These are phyloP conservation scores for Glaucidium brasilianum DNA, from an alignment of 2,113 vertebrate genomes.

Conservation along the genomic window DNA sequence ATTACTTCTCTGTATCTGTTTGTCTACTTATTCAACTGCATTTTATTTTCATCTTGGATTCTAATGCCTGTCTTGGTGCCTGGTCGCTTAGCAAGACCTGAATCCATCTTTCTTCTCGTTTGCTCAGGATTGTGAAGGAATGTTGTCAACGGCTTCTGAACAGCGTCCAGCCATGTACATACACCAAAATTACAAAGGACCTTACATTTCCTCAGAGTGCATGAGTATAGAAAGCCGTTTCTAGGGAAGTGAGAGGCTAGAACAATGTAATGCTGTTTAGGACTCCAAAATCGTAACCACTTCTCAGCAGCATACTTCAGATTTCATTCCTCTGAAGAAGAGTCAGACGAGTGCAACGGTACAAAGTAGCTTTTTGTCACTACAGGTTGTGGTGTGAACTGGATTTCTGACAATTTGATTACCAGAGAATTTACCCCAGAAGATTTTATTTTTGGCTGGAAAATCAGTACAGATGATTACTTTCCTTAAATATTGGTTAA, in stretches of 20 bases:
- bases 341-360: background rate
- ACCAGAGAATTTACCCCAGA: background rate
- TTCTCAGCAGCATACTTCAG: background rate
- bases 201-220: background rate
- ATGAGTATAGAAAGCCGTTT: background rate
- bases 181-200: background rate
- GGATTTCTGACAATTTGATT: background rate
- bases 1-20: background rate
- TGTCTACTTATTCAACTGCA: background rate
- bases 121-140: background rate
- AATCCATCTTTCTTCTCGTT: background rate
- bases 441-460: background rate
- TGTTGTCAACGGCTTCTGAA: background rate
- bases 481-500: background rate
- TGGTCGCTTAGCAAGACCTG: background rate
- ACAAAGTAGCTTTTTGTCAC: background rate
- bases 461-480: background rate
- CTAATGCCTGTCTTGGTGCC: background rate
- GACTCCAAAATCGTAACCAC: background rate
- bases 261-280: background rate
- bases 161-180: background rate
- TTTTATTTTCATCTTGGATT: background rate
- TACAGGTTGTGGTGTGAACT: background rate
- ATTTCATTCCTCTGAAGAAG: background rate
- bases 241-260: background rate